Evolutionary conservation across 1,140 invertebrate species (phyloP).

Genomic region (Ectropis grisescens): DNA sequence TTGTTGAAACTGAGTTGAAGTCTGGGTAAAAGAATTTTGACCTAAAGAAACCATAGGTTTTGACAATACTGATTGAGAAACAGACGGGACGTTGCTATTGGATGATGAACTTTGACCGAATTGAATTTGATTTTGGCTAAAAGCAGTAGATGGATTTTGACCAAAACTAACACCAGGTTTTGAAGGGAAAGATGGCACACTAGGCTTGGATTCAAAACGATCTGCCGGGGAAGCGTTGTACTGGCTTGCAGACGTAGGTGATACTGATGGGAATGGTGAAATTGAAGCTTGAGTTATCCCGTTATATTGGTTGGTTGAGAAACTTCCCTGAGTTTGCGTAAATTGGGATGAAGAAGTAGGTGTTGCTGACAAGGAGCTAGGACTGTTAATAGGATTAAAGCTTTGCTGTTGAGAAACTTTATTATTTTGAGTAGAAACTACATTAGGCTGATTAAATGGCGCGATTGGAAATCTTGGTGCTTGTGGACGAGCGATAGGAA

Average conservation of each 20-base stretch:
- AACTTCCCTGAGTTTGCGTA: not conserved
- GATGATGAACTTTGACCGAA: not conserved
- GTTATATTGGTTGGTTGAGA: constrained; percentile 10
- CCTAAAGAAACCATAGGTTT: not conserved
- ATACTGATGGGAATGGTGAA: constrained; percentile 13
- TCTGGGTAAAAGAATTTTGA: constrained; percentile 1
- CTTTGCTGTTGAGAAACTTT: not conserved
- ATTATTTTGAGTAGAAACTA: constrained; percentile 2
- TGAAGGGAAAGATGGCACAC: too few relatives aligned
- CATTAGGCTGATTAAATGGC: constrained; percentile 21
- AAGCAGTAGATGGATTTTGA: too few relatives aligned
- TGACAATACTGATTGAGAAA: too few relatives aligned
- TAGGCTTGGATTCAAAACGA: not conserved
- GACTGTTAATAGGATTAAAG: not conserved
- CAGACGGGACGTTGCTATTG: too few relatives aligned
- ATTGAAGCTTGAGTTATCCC: constrained; percentile 23
- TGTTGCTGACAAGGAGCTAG: constrained; percentile 3
- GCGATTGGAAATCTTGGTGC: constrained; percentile 12
- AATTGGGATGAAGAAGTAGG: constrained; percentile 6
- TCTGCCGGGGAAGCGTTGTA: not conserved
- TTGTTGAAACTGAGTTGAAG: constrained; percentile 5
- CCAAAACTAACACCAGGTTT: too few relatives aligned
- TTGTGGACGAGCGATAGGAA: constrained; percentile 7
- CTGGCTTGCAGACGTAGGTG: not conserved
- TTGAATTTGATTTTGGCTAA: too few relatives aligned